A percentile compares a stretch with the other conserved stretches of the same genome.
Conservation (phyloP, 64 coral and sea anemone species). For the Pocillopora verrucosa region DNA sequence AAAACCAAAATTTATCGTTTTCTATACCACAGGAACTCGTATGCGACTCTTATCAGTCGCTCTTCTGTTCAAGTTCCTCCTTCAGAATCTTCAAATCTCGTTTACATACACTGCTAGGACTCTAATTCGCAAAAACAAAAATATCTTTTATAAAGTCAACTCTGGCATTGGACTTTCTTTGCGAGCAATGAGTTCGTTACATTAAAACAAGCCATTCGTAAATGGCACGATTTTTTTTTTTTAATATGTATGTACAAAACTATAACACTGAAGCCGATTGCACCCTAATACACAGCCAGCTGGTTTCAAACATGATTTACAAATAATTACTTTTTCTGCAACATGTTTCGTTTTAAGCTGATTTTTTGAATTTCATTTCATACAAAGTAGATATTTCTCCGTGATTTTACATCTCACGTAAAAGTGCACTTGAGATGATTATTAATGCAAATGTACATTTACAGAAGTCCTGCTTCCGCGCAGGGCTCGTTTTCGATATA, state of each 20-base stretch:
- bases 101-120: background rate
- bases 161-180: too few relatives aligned
- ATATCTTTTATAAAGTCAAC: too few relatives aligned
- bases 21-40: slow-evolving; percentile 18
- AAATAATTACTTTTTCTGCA: background rate
- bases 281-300: background rate
- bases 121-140: background rate
- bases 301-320: background rate
- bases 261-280: too few relatives aligned
- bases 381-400: background rate
- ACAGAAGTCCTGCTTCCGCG: background rate
- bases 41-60: background rate
- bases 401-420: background rate
- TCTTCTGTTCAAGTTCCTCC: background rate
- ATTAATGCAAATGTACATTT: slow-evolving; percentile 1
- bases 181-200: too few relatives aligned
- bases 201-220: too few relatives aligned
- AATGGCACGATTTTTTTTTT: too few relatives aligned
- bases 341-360: background rate
- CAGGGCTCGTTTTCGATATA: background rate
- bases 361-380: background rate
- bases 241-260: too few relatives aligned
- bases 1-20: background rate
- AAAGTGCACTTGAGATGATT: background rate
- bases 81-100: background rate